These are phyloP conservation scores for Athene noctua DNA, from an alignment of 2,113 vertebrate genomes.

Conservation along the genomic window DNA sequence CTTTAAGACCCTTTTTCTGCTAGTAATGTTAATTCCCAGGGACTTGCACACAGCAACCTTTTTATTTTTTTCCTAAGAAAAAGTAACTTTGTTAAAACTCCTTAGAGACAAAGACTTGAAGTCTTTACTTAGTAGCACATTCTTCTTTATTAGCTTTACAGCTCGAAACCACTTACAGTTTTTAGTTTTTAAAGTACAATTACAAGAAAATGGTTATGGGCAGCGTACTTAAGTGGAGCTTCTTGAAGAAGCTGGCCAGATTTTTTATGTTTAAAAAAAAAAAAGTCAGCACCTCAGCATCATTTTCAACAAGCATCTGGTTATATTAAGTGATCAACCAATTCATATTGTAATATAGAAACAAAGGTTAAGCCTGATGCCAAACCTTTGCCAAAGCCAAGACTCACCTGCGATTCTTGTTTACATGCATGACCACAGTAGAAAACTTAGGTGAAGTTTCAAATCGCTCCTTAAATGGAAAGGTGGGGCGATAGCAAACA, in stretches of 20 bases:
- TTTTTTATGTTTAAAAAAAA: background rate
- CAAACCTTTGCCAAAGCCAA: background rate
- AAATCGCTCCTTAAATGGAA: background rate
- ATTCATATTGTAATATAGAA: background rate
- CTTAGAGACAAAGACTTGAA: background rate
- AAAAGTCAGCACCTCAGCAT: background rate
- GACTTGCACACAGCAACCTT: background rate
- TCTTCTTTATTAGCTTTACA: background rate
- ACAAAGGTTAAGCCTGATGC: background rate
- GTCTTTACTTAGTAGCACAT: background rate
- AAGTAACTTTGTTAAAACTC: background rate
- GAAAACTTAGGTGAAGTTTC: background rate
- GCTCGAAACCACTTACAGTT: background rate
- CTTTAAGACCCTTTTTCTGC: background rate
- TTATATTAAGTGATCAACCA: background rate
- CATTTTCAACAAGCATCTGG: background rate
- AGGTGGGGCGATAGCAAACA: background rate
- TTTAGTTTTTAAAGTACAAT: background rate
- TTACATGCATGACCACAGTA: background rate
- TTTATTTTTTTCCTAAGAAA: background rate
- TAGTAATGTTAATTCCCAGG: background rate
- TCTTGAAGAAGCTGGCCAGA: background rate
- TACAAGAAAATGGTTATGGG: background rate
- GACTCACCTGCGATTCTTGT: background rate
- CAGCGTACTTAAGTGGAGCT: background rate